A percentile compares a stretch with the other conserved stretches of the same genome.
These are phyloP conservation scores for Protophormia terraenovae DNA, from an alignment of 2,888 invertebrate species.

Conservation along the genomic window DNA sequence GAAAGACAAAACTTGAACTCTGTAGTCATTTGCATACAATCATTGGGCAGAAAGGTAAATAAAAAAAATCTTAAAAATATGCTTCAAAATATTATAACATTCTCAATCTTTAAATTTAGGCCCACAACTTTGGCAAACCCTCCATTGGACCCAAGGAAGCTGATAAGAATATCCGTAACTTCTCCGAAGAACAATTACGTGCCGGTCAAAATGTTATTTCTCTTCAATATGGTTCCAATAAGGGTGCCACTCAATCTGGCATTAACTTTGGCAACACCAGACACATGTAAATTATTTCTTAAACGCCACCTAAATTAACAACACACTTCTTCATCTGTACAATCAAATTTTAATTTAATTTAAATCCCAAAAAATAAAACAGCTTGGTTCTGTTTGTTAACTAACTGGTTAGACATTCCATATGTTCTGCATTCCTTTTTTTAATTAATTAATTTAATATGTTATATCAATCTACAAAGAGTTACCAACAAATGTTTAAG, in stretches of 20 bases:
- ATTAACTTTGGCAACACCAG: slow-evolving; percentile 98
- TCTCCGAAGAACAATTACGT: slow-evolving; percentile 95
- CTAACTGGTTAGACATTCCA: slow-evolving; percentile 61
- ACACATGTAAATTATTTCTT: slow-evolving; percentile 91
- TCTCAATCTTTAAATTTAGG: slow-evolving; percentile 82
- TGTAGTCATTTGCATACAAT: slow-evolving; percentile 96
- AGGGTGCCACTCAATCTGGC: slow-evolving; percentile 97
- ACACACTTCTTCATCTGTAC: slow-evolving; percentile 22
- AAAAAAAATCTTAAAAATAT: background rate
- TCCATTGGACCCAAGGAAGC: slow-evolving; percentile 98
- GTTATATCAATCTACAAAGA: slow-evolving; percentile 31
- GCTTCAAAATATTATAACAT: background rate
- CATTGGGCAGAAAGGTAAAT: slow-evolving; percentile 95
- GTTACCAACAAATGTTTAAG: slow-evolving; percentile 36
- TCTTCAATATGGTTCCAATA: slow-evolving; percentile 98
- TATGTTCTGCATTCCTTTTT: slow-evolving; percentile 63
- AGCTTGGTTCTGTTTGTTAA: slow-evolving; percentile 61
- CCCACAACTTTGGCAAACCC: slow-evolving; percentile 91
- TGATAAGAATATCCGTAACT: slow-evolving; percentile 95
- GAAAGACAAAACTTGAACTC: slow-evolving; percentile 97
- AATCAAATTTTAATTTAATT: slow-evolving; percentile 38
- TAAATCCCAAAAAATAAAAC: slow-evolving; percentile 71
- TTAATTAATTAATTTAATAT: slow-evolving; percentile 49
- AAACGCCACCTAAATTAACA: background rate
- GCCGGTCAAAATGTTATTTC: slow-evolving; percentile 97